phyloP scores from a whole-genome alignment of 2,888 invertebrate species.

The Hyles lineata region DNA sequence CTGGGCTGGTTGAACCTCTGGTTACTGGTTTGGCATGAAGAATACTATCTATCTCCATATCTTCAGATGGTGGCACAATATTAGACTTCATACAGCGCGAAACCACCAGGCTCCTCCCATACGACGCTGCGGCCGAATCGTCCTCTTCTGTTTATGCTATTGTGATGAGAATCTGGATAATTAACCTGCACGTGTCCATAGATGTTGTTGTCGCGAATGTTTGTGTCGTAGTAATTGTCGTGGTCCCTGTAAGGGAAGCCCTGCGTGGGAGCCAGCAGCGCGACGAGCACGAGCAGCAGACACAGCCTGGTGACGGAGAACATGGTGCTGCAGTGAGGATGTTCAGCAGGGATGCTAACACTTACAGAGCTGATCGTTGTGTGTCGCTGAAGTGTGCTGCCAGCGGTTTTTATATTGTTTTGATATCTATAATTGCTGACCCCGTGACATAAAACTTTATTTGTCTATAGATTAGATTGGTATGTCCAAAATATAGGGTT shows the following conservation, averaged over 20 bases:
- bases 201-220: slow-evolving; percentile 5
- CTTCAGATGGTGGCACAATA: too few species aligned
- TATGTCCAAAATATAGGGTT: too few species aligned
- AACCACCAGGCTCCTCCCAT: not conserved
- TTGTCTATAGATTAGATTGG: too few species aligned
- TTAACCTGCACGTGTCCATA: not conserved
- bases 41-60: too few species aligned
- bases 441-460: not conserved
- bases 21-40: too few species aligned
- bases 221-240: not conserved
- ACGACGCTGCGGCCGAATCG: not conserved
- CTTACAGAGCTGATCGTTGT: not conserved
- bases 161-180: not conserved
- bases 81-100: not conserved
- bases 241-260: not conserved
- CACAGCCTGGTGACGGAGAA: not conserved
- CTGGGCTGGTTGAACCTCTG: too few species aligned
- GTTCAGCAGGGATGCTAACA: not conserved
- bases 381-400: not conserved
- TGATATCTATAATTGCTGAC: not conserved
- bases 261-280: not conserved
- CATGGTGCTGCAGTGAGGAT: not conserved
- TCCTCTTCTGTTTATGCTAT: not conserved
- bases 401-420: not conserved
- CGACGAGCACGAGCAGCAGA: not conserved